Evolutionary conservation across 2,797 vertebrate genomes (phyloP).

Genomic region (Chaenodraco wilsoni): DNA sequence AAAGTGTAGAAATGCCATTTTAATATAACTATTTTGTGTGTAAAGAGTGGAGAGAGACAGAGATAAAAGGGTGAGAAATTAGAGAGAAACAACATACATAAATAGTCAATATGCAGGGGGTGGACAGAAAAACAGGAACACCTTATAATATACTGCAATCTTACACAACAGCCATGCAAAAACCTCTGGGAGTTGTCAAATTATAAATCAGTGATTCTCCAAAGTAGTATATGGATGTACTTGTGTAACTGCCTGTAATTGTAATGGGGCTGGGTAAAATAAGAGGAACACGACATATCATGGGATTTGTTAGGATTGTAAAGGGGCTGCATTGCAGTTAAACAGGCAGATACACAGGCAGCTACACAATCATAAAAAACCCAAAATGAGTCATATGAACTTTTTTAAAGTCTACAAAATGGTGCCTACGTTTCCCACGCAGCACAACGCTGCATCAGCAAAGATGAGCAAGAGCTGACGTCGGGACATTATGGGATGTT

Average conservation of each 20-base stretch:
- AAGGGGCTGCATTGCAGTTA: slow-evolving; percentile 1
- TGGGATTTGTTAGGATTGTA: neutral
- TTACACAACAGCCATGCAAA: slow-evolving; percentile 29
- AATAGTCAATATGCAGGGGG: slow-evolving; percentile 45
- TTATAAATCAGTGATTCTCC: neutral
- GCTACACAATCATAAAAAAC: slow-evolving; percentile 41
- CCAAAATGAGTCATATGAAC: slow-evolving; percentile 54
- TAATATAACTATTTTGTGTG: slow-evolving; percentile 15
- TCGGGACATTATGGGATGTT: slow-evolving; percentile 13
- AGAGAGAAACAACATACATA: slow-evolving; percentile 47
- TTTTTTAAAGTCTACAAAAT: slow-evolving; percentile 43
- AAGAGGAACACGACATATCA: slow-evolving; percentile 8
- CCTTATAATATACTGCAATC: slow-evolving; percentile 24
- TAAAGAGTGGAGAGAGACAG: slow-evolving; percentile 32
- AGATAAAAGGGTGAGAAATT: slow-evolving; percentile 31
- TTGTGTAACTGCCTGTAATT: slow-evolving; percentile 35
- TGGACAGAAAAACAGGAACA: slow-evolving; percentile 48
- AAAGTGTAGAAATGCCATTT: slow-evolving; percentile 28
- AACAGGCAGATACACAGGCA: slow-evolving; percentile 37
- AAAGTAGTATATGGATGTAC: slow-evolving; percentile 9
- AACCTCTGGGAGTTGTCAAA: slow-evolving; percentile 17
- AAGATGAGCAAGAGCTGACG: slow-evolving; percentile 28
- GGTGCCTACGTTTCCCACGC: slow-evolving; percentile 39
- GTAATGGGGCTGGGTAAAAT: slow-evolving; percentile 28
- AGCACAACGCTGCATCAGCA: slow-evolving; percentile 36